These are phyloP conservation scores for Nylanderia fulva DNA, from an alignment of 1,140 invertebrate species.

Conservation along the genomic window DNA sequence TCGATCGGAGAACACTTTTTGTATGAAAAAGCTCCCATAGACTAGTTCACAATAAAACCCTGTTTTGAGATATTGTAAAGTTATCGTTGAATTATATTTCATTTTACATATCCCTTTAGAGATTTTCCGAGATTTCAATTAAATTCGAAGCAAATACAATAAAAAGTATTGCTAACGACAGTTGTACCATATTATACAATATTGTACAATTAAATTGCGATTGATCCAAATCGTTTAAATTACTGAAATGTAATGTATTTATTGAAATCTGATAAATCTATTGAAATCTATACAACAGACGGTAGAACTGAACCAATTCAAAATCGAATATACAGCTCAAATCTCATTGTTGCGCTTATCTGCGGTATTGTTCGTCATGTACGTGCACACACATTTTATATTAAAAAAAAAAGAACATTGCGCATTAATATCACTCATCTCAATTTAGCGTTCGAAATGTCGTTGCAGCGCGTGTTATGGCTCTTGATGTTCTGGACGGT, in stretches of 20 bases:
- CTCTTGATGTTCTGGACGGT: constrained; percentile 14
- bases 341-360: constrained; percentile 19
- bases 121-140: constrained; percentile 15
- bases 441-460: constrained; percentile 54
- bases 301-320: constrained; percentile 15
- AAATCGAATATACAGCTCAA: neutral
- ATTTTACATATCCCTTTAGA: neutral
- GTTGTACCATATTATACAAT: neutral
- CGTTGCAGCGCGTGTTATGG: constrained; percentile 27
- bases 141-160: constrained; percentile 11
- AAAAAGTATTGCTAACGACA: neutral
- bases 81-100: neutral
- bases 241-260: constrained; percentile 17
- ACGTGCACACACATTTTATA: neutral
- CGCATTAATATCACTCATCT: neutral
- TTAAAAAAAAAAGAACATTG: neutral
- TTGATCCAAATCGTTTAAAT: constrained; percentile 7
- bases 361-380: neutral
- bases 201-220: constrained; percentile 34
- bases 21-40: neutral
- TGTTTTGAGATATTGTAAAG: neutral
- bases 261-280: constrained; percentile 15
- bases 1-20: constrained; percentile 9
- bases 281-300: constrained; percentile 7
- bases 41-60: too few relatives aligned